A percentile compares a stretch with the other conserved stretches of the same genome.
phyloP scores from a whole-genome alignment of 2,113 vertebrate genomes.

The Grus americana region DNA sequence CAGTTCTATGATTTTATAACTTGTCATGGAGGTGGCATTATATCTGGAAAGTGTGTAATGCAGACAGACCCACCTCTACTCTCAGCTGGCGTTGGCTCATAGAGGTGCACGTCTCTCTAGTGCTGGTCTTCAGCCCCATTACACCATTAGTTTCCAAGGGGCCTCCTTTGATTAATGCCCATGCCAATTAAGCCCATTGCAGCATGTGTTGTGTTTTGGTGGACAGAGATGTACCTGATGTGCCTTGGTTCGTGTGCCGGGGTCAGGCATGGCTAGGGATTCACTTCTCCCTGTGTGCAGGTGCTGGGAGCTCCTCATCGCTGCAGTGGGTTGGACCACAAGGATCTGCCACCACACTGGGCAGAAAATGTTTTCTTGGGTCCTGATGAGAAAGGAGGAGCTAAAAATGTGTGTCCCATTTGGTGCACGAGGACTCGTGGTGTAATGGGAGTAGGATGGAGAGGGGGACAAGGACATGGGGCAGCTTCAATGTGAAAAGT shows the following conservation, averaged over 20 bases:
- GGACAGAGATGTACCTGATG: accelerated
- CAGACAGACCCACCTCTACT: neutral
- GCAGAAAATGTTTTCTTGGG: accelerated
- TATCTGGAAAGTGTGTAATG: neutral
- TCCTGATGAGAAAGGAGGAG: neutral
- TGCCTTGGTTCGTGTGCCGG: neutral
- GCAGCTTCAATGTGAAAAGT: neutral
- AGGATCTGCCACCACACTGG: neutral
- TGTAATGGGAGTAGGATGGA: neutral
- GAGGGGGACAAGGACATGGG: neutral
- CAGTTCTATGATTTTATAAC: neutral
- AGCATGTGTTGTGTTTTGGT: neutral
- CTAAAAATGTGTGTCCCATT: neutral
- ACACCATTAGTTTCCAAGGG: neutral
- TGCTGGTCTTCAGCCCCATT: neutral
- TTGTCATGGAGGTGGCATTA: neutral
- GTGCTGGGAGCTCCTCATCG: neutral
- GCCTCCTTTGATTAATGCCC: neutral
- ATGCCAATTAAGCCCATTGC: neutral
- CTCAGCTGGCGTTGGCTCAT: accelerated
- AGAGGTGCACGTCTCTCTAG: neutral
- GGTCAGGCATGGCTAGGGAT: neutral
- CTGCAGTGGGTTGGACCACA: neutral
- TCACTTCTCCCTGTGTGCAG: neutral
- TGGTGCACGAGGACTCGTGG: accelerated